These are phyloP conservation scores for Centropus bengalensis DNA, from an alignment of 2,113 vertebrate species.

Conservation along the genomic window DNA sequence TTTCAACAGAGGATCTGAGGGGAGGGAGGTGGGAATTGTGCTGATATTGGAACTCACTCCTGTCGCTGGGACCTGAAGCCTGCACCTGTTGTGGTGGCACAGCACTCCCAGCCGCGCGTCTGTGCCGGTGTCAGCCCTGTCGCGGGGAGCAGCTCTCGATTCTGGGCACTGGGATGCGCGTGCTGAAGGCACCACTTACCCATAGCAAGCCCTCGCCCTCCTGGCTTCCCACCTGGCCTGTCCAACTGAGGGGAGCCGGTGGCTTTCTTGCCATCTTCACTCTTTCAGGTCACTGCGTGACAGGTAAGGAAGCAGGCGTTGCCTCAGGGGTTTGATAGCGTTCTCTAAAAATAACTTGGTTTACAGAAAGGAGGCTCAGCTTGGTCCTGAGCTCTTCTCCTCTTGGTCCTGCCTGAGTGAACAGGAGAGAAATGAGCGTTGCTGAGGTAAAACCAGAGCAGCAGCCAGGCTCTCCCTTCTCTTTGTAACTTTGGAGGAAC, in stretches of 20 bases:
- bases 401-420: neutral
- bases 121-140: neutral
- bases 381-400: neutral
- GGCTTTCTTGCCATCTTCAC: neutral
- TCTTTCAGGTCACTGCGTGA: neutral
- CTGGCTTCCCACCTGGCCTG: neutral
- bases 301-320: neutral
- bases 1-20: neutral
- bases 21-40: neutral
- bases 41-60: neutral
- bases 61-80: too few relatives aligned
- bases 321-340: neutral
- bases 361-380: neutral
- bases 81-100: accelerated
- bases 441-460: neutral
- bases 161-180: neutral
- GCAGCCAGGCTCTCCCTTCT: neutral
- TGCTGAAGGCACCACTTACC: neutral
- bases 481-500: neutral
- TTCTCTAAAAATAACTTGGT: neutral
- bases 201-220: neutral
- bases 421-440: neutral
- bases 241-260: too few relatives aligned
- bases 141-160: neutral
- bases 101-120: neutral